Base-by-base conservation (phyloP, 2,888 invertebrate species). In the Drosophila setosimentum region DNA sequence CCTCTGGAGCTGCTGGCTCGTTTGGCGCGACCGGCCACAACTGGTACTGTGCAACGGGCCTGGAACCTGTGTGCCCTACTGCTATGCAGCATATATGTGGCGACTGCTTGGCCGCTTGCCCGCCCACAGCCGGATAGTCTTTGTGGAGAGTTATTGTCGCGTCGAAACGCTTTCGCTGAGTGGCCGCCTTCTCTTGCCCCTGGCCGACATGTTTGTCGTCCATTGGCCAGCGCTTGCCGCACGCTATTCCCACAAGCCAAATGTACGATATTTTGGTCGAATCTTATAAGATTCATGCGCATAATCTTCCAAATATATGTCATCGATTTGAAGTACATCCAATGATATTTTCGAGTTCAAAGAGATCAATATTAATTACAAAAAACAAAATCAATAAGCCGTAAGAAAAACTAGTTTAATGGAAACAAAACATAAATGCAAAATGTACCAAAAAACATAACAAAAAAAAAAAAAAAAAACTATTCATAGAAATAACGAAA, bases 61-160 rank as follows among this genome's bases (percentile, higher is more conserved):
- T 50, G 99, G 99, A 10, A 99, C 98, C 8, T 99, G 99, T 93
- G 95, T 99, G 70, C 99, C 99, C 5, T 94, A 99, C 64, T 98
- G 98, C 94, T 83, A 96, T 63, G 94, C 96, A 62, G 96, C 96
- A 21, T 97, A 97, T 91, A 54, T 98, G 0, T 94, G 96, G 79
- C 96, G 96, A 92, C 94, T 96, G 72, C 92, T 96, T 0, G 96
- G 95, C 80, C 88, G 97, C n/a, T 74, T 92, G 42, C 92, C 94
- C 35, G 35, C 70, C 0, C 94, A 96, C 80, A 95, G 95, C 68
- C 95, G 95, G 91, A 97, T 99, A 68, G 95, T 99, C 62, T 99
- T 98, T 93, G 94, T 99, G 58, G 99, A 99, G 93, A 99, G 99
- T 91, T 96, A 98, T 89, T 99, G 99, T 92, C 94, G 99, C 84